phyloP scores from a whole-genome alignment of 2,113 vertebrate genomes.

The Tupaia tana region DNA sequence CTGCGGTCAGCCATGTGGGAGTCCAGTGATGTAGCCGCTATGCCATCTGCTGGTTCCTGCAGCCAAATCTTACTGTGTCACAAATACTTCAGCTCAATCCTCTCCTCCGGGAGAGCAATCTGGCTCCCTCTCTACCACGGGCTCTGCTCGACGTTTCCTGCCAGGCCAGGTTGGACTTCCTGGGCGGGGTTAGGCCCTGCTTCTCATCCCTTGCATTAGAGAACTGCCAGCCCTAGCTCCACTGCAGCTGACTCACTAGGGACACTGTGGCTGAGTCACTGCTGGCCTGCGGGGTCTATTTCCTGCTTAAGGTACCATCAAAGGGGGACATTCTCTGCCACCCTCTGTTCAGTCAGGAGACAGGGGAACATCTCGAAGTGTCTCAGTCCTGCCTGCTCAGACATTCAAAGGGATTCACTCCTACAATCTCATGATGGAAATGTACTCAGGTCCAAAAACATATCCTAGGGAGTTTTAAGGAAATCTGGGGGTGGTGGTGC shows the following conservation, averaged over 20 bases:
- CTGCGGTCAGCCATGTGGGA: too few species aligned
- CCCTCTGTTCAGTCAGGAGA: not conserved
- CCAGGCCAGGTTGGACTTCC: not conserved
- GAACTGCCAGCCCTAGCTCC: not conserved
- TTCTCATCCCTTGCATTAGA: not conserved
- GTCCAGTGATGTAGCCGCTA: too few species aligned
- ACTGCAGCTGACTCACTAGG: not conserved
- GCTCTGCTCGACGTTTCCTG: not conserved
- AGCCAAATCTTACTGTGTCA: too few species aligned
- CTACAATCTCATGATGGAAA: not conserved
- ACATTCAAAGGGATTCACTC: not conserved
- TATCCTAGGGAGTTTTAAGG: not conserved
- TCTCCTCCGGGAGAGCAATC: not conserved
- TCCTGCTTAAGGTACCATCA: not conserved
- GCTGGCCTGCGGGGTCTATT: not conserved
- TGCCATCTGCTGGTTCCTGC: too few species aligned
- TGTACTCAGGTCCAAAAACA: not conserved
- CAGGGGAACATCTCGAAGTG: not conserved
- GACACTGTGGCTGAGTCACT: not conserved
- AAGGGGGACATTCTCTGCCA: not conserved
- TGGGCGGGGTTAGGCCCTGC: not conserved
- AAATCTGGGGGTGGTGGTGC: too few species aligned
- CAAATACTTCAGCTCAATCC: not conserved
- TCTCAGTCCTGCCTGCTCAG: not conserved
- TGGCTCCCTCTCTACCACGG: not conserved